Evolutionary conservation across 92 coral and sea anemone genomes (phyloP).

Genomic region (Zoanthus sansibaricus): DNA sequence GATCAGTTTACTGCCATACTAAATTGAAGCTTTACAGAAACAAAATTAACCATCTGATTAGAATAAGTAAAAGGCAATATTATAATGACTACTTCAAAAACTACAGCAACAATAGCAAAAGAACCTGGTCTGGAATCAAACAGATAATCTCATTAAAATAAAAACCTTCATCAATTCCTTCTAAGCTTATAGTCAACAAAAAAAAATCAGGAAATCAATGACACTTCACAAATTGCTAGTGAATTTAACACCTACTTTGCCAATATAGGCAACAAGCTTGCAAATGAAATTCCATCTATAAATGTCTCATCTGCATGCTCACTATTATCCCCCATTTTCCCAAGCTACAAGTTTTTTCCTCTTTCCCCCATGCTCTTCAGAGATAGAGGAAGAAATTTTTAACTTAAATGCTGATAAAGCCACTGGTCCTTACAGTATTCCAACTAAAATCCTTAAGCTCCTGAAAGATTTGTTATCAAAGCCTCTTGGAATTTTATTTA

Average conservation of each 20-base stretch:
- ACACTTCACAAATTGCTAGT: background rate
- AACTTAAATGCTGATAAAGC: constrained; percentile 2
- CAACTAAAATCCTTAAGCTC: constrained; percentile 1
- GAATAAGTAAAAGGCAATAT: constrained; percentile 37
- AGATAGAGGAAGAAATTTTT: constrained; percentile 6
- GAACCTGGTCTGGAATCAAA: constrained; percentile 58
- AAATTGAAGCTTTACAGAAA: constrained; percentile 45
- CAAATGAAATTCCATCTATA: too few species aligned
- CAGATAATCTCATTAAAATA: constrained; percentile 58
- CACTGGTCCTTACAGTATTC: constrained; percentile 6
- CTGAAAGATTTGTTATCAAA: background rate
- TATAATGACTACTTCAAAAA: constrained; percentile 48
- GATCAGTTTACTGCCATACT: constrained; percentile 31
- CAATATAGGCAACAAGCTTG: too few species aligned
- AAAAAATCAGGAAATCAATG: constrained; percentile 54
- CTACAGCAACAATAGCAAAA: constrained; percentile 51
- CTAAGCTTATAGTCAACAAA: constrained; percentile 38
- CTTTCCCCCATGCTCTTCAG: background rate
- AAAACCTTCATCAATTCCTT: constrained; percentile 18
- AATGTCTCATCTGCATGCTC: background rate
- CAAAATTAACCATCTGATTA: constrained; percentile 34
- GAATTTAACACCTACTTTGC: too few species aligned
- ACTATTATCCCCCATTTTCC: too few species aligned
- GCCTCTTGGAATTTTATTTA: constrained; percentile 3
- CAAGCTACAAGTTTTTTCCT: constrained; percentile 3